Base-by-base conservation (phyloP, 2,113 vertebrate species). In the Acanthochromis polyacanthus region DNA sequence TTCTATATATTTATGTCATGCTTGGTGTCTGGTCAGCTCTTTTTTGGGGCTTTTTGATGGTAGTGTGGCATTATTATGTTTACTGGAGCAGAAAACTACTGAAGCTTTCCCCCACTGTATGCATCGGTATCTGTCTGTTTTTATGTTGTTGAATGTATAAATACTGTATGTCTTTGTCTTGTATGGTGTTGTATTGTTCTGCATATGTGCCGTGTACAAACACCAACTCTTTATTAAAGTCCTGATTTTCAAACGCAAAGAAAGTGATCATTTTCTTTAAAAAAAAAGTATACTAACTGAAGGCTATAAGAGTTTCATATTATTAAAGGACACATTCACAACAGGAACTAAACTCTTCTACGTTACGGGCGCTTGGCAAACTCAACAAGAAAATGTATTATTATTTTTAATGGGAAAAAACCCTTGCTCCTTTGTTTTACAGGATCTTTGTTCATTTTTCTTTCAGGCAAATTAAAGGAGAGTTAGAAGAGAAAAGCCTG, bases 191-290 rank as follows among this genome's bases (percentile, higher is more conserved):
- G 83, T 89, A 59, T 58, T 83, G 81, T 85, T 88, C 55, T 82
- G 79, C 65, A 75, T 59, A 80, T 78, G 83, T 86, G 78, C 32
- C 30, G 59, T 87, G 71, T 84, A 55, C 23, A 83, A 90, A 82
- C 58, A 51, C 83, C 40, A 71, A 77, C 69, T 83, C 74, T 89
- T 88, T 87, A 90, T 78, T 91, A 91, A 93, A 92, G 59, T 75
- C 70, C 17, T 36, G n/a, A 71, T 89, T 91, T 92, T 89, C 64
- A 79, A 67, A 88, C 50, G 67, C 69, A 67, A 77, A 66, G 61
- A 23, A 10, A 32, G 45, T 60, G 25, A 5, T 57, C 14, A 2
- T 79, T 71, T 59, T 59, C 6, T 25, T 28, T 2, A 16, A 3
- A 45, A 65, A 23, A n/a, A 23, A 68, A 38, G 32, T 17, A 5